A percentile compares a stretch with the other conserved stretches of the same genome.
phyloP scores from a whole-genome alignment of 2,888 invertebrate species.

The Chaitophorus viminalis region DNA sequence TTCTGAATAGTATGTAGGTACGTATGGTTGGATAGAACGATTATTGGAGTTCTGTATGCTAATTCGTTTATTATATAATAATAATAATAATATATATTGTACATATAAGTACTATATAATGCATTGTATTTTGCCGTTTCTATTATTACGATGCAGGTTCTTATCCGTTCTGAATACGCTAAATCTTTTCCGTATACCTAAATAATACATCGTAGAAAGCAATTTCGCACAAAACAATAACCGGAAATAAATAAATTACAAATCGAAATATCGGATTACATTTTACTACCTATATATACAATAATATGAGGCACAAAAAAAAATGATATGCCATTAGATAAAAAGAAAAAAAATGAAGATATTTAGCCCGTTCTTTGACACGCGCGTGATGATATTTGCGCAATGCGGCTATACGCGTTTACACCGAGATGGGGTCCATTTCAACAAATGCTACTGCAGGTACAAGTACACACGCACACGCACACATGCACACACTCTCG shows the following conservation, averaged over 20 bases:
- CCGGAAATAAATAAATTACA: slow-evolving; percentile 9
- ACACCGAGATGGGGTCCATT: neutral
- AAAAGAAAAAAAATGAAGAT: neutral
- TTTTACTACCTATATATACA: too few species aligned
- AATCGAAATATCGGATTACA: neutral
- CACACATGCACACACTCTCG: neutral
- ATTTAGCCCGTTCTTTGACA: neutral
- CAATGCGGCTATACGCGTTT: slow-evolving; percentile 4
- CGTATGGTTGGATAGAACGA: too few species aligned
- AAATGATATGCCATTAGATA: neutral
- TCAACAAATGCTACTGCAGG: slow-evolving; percentile 27
- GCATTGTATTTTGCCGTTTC: neutral
- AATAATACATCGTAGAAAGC: neutral
- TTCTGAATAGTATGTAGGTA: too few species aligned
- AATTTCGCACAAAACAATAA: neutral
- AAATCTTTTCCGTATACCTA: too few species aligned
- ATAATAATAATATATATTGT: too few species aligned
- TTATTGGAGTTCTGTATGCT: too few species aligned
- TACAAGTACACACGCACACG: neutral
- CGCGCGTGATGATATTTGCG: slow-evolving; percentile 29
- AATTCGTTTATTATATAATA: too few species aligned
- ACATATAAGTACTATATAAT: neutral
- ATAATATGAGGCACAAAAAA: neutral
- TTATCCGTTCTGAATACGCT: neutral
- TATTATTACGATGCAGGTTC: neutral